Conservation (phyloP, 1,140 invertebrate genomes). For the Lepidurus packardi region DNA sequence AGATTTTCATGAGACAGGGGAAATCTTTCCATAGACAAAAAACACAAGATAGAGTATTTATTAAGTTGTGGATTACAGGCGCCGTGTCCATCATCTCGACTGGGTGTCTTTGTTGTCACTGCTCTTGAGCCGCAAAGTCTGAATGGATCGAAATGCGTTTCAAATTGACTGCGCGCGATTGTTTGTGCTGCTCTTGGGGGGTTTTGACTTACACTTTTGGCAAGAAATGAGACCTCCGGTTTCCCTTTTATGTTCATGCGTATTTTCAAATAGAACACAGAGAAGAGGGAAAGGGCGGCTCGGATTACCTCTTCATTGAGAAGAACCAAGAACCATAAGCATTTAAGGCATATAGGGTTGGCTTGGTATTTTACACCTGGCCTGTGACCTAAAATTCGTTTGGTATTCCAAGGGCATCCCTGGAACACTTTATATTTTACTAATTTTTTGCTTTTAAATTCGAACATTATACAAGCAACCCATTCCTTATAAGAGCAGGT, state of each 20-base stretch:
- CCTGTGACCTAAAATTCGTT: slow-evolving; percentile 8
- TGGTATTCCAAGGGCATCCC: not conserved
- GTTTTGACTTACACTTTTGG: not conserved
- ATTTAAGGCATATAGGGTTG: not conserved
- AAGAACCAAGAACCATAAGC: not conserved
- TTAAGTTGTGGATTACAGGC: not conserved
- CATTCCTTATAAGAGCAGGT: too few species aligned
- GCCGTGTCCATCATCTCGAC: slow-evolving; percentile 16
- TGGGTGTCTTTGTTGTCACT: slow-evolving; percentile 4
- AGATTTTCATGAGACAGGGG: not conserved
- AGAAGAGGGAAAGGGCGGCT: slow-evolving; percentile 7
- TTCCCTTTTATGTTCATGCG: not conserved
- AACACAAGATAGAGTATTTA: not conserved
- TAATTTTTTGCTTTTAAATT: too few species aligned
- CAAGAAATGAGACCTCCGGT: not conserved
- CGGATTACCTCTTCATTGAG: slow-evolving; percentile 9
- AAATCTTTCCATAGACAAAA: not conserved
- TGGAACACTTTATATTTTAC: too few species aligned
- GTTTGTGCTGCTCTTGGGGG: not conserved
- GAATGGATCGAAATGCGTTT: slow-evolving; percentile 13
- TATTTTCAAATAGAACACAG: not conserved
- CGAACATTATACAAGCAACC: too few species aligned
- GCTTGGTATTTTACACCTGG: not conserved
- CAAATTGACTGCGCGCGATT: not conserved
- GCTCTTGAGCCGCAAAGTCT: not conserved